phyloP scores from a whole-genome alignment of 2,888 invertebrate species.

The Sylvicola cinctus region DNA sequence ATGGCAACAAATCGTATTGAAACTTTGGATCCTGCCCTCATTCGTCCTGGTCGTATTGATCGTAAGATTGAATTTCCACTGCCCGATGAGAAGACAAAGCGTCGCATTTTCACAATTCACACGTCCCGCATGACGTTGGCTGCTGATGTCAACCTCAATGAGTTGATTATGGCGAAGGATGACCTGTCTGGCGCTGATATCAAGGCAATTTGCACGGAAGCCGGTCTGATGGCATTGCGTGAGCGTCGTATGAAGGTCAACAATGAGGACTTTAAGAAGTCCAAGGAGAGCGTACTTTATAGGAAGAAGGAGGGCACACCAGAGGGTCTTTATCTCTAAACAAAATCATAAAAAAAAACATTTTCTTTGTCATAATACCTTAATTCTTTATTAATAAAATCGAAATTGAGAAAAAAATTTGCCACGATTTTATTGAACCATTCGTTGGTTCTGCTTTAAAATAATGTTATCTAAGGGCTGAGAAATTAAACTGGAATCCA shows the following conservation, averaged over 20 bases:
- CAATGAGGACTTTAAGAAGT: constrained; percentile 98
- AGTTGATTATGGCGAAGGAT: constrained; percentile 98
- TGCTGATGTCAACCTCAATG: constrained; percentile 89
- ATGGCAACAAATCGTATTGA: constrained; percentile 98
- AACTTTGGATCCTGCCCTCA: constrained; percentile 93
- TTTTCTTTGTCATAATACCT: constrained; percentile 1
- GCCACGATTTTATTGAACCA: too few relatives aligned
- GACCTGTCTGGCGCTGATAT: constrained; percentile 96
- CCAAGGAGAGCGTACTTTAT: constrained; percentile 97
- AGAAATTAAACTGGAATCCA: constrained; percentile 8
- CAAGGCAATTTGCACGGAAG: constrained; percentile 98
- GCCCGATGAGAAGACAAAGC: constrained; percentile 96
- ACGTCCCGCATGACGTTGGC: constrained; percentile 98
- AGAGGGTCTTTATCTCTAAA: constrained; percentile 91
- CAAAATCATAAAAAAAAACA: constrained; percentile 7
- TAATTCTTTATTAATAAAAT: not conserved
- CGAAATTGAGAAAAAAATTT: too few relatives aligned
- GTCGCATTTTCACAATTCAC: constrained; percentile 93
- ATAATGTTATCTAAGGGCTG: constrained; percentile 13
- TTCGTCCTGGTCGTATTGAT: constrained; percentile 96
- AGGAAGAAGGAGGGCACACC: constrained; percentile 99
- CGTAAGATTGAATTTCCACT: constrained; percentile 98
- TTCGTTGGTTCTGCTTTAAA: constrained; percentile 14
- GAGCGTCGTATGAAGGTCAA: constrained; percentile 99
- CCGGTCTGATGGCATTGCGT: constrained; percentile 90